Evolutionary conservation across 2,113 vertebrate species (phyloP).

Genomic region (Carollia perspicillata): DNA sequence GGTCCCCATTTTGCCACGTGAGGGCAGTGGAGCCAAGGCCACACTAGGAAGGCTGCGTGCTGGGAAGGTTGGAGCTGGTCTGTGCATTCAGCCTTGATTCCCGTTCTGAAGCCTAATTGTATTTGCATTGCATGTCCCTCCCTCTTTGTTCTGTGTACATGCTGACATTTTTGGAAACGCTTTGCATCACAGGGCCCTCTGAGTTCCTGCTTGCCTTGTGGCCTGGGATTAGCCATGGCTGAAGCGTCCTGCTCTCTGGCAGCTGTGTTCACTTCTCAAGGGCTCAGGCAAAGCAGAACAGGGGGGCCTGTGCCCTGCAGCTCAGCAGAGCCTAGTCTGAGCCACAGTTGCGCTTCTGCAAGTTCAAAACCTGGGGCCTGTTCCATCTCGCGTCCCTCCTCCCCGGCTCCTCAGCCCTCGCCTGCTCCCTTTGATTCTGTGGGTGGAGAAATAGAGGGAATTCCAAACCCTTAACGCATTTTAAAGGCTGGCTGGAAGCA

Average conservation of each 20-base stretch:
- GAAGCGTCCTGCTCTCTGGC: background rate
- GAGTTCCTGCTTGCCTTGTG: background rate
- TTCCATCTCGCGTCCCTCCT: background rate
- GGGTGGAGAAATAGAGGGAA: slow-evolving; percentile 2
- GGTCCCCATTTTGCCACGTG: background rate
- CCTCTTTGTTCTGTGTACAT: background rate
- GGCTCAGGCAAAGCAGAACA: background rate
- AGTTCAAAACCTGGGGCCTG: background rate
- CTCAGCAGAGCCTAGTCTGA: background rate
- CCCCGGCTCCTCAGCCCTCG: background rate
- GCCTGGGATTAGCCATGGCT: background rate
- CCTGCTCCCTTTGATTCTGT: slow-evolving; percentile 33
- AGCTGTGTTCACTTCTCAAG: slow-evolving; percentile 54
- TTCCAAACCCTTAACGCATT: slow-evolving; percentile 13
- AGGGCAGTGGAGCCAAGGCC: slow-evolving; percentile 53
- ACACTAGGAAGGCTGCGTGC: rapidly evolving
- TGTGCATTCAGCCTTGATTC: background rate
- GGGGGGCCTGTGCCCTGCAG: background rate
- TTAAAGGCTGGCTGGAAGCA: background rate
- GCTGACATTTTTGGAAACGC: background rate
- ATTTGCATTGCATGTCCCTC: background rate
- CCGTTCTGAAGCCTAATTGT: background rate
- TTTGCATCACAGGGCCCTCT: background rate
- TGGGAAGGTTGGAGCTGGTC: background rate
- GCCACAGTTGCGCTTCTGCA: slow-evolving; percentile 7